phyloP scores from a whole-genome alignment of 2,888 invertebrate species.

The Thereva nobilitata region DNA sequence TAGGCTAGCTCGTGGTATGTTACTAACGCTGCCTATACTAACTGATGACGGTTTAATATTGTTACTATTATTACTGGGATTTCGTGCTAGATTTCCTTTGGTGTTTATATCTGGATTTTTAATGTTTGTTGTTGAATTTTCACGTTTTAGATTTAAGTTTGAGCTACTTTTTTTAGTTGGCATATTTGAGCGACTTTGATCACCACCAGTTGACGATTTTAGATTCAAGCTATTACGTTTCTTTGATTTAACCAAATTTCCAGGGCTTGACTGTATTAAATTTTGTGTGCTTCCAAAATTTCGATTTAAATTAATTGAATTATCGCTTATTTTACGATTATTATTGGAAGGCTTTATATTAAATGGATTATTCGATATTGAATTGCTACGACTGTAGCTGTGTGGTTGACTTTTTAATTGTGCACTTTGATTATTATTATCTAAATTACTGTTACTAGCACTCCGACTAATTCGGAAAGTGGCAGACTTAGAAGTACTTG shows the following conservation, averaged over 20 bases:
- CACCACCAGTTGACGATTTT: constrained; percentile 44
- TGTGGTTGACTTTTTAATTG: constrained; percentile 12
- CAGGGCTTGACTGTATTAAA: constrained; percentile 49
- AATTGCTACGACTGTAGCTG: constrained; percentile 50
- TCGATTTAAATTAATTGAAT: constrained; percentile 52
- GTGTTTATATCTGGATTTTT: background rate
- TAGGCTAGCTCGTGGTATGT: constrained; percentile 57
- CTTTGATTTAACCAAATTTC: constrained; percentile 54
- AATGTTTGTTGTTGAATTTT: constrained; percentile 44
- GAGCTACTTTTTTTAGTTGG: constrained; percentile 51
- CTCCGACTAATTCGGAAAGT: constrained; percentile 49
- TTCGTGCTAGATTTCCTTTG: constrained; percentile 41
- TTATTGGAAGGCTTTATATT: background rate
- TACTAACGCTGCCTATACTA: constrained; percentile 49
- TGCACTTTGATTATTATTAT: constrained; percentile 43
- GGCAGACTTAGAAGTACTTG: constrained; percentile 44
- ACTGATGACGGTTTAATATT: constrained; percentile 30
- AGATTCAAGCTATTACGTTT: constrained; percentile 57
- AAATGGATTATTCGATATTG: constrained; percentile 45
- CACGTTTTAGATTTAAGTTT: constrained; percentile 54
- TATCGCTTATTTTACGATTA: constrained; percentile 50
- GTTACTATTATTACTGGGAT: constrained; percentile 40
- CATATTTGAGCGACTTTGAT: constrained; percentile 35
- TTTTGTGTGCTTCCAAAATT: constrained; percentile 59
- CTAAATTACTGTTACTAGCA: constrained; percentile 49